Evolutionary conservation across 2,113 vertebrate species (phyloP), one percentile per base, ranked within the genome.

Genomic region (Fulica atra): DNA sequence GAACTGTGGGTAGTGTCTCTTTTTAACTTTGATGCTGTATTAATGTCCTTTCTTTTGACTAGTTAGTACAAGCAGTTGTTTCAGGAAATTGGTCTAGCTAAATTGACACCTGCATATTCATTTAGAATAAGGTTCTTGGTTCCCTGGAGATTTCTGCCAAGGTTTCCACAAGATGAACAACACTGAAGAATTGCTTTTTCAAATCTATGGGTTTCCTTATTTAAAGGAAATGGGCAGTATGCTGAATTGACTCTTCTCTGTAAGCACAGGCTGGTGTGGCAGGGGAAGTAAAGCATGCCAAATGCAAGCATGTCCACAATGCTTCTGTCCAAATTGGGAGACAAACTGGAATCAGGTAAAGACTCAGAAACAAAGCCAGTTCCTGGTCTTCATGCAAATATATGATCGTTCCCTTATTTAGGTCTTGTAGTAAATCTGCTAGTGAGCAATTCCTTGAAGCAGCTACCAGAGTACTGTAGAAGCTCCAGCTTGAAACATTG

Each of bases 271-370:
- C 20, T 78, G 35, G 20, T 4, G 9, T 12, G 31, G 31, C 44
- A 61, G 0, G 1, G 46, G 42, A 36, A 35, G n/a, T 28, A 16
- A 64, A 76, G 29, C 0, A 0, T 90, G 61, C 56, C 61, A 60
- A 53, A 11, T 7, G 24, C 3, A 3, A 35, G 7, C 26, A 69
- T 0, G 0, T 13, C 28, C 35, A 60, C 50, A 50, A 42, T 35
- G 2, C 6, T 25, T 28, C n/a, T 54, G 23, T 38, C 5, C 1
- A 54, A 79, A 20, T 0, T 29, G 3, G 28, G 26, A 31, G 19
- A 38, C 16, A 51, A 46, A 70, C 4, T 26, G 36, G 6, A 89
- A 65, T 51, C 20, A 5, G 36, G 6, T 40, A 20, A 83, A 88
- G 54, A 33, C 17, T 15, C 44, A 35, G 13, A 83, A 74, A 13